Percentiles rank a stretch among this genome's conserved stretches.
Conservation (phyloP, 2,888 invertebrate species). For the Nymphalis urticae region DNA sequence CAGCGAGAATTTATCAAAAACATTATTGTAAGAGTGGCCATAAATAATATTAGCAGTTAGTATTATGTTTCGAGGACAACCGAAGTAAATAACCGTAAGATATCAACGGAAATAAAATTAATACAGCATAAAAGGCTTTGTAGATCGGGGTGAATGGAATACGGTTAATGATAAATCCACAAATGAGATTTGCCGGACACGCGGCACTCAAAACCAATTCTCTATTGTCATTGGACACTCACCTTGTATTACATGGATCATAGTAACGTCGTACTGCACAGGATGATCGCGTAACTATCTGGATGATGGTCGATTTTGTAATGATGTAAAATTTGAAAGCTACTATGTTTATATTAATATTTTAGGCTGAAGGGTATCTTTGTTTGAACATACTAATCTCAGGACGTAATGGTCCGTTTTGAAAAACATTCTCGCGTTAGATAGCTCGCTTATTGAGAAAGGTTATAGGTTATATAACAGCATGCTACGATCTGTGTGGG, state of each 20-base stretch:
- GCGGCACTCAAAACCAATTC: constrained; percentile 76
- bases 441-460: no score
- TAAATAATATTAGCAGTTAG: constrained; percentile 18
- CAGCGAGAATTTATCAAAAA: constrained; percentile 13
- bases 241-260: constrained; percentile 73
- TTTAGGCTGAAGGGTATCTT: no score
- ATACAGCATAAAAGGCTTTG: constrained; percentile 77
- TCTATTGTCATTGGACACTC: constrained; percentile 77
- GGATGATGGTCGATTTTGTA: background rate
- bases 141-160: constrained; percentile 77
- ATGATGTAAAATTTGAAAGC: no score
- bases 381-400: no score
- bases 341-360: no score
- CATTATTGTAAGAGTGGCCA: constrained; percentile 6
- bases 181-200: constrained; percentile 81
- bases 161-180: constrained; percentile 81
- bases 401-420: no score
- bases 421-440: no score
- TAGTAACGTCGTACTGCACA: constrained; percentile 60
- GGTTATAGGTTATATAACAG: no score
- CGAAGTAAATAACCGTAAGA: constrained; percentile 63
- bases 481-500: no score
- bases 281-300: constrained; percentile 47
- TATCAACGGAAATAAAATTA: constrained; percentile 77
- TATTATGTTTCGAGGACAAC: constrained; percentile 23